These are phyloP conservation scores for Sycophila texana DNA, from an alignment of 2,888 invertebrate genomes.

Conservation along the genomic window DNA sequence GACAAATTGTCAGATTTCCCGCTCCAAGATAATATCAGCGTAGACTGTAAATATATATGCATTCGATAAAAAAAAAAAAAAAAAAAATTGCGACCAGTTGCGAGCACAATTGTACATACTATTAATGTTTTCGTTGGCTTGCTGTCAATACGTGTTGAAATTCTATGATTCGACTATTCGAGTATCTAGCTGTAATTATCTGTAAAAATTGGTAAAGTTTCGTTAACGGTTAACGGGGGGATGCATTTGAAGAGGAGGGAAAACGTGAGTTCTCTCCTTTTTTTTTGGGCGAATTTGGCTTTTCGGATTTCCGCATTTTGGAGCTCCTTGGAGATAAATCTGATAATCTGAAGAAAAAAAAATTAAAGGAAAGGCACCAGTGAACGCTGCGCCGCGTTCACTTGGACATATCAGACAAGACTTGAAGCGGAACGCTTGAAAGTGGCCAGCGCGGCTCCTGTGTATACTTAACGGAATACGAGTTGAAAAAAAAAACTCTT, in stretches of 20 bases:
- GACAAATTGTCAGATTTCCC: conserved; percentile 30
- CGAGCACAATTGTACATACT: conserved; percentile 19
- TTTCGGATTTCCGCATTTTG: no score
- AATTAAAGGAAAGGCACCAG: conserved; percentile 12
- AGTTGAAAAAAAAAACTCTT: conserved; percentile 39
- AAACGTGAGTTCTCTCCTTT: no score
- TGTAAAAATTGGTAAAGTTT: conserved; percentile 1
- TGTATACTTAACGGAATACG: neutral
- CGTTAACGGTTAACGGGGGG: no score
- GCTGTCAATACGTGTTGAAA: conserved; percentile 24
- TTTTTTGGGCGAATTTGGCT: no score
- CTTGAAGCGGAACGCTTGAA: conserved; percentile 28
- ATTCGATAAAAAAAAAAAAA: conserved; percentile 6
- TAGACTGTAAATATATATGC: conserved; percentile 30
- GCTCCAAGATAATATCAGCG: neutral
- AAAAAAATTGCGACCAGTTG: conserved; percentile 8
- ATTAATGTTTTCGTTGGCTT: conserved; percentile 27
- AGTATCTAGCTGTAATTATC: neutral
- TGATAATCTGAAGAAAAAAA: conserved; percentile 21
- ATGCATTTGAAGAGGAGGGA: no score
- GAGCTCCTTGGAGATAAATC: conserved; percentile 29
- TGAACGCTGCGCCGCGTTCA: conserved; percentile 2
- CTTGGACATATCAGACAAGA: conserved; percentile 46
- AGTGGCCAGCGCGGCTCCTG: no score
- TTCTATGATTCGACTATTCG: conserved; percentile 12